Conservation (phyloP, 2,888 invertebrate species). For the Bembecia ichneumoniformis region DNA sequence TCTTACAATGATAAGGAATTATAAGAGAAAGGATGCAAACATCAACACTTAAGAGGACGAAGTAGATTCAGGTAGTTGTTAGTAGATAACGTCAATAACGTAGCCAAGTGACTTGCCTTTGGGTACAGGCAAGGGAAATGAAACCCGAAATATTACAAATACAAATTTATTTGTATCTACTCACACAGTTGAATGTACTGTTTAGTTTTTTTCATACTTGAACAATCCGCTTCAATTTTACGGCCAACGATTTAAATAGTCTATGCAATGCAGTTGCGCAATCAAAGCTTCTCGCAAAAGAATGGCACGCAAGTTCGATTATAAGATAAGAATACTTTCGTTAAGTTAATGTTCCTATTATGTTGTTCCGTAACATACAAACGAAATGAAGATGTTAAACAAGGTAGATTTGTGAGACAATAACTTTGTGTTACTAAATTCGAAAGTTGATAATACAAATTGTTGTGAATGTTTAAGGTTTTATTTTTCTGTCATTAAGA, state of each 20-base stretch:
- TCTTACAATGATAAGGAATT: too few relatives aligned
- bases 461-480: too few relatives aligned
- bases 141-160: too few relatives aligned
- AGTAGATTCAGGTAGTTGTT: too few relatives aligned
- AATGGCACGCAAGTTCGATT: conserved; percentile 13
- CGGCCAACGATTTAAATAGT: neutral
- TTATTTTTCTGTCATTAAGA: too few relatives aligned
- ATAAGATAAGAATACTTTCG: conserved; percentile 18
- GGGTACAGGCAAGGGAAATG: too few relatives aligned
- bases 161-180: too few relatives aligned
- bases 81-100: too few relatives aligned
- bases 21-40: too few relatives aligned
- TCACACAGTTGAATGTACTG: too few relatives aligned
- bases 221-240: neutral
- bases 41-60: too few relatives aligned
- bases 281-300: conserved; percentile 18
- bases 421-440: neutral
- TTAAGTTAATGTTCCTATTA: conserved; percentile 1
- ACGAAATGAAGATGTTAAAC: neutral
- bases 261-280: conserved; percentile 9
- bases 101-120: too few relatives aligned
- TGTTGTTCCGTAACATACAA: neutral
- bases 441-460: neutral
- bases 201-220: neutral
- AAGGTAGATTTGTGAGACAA: neutral